Conservation (phyloP, 2,888 invertebrate species). For the Aethes cnicana region DNA sequence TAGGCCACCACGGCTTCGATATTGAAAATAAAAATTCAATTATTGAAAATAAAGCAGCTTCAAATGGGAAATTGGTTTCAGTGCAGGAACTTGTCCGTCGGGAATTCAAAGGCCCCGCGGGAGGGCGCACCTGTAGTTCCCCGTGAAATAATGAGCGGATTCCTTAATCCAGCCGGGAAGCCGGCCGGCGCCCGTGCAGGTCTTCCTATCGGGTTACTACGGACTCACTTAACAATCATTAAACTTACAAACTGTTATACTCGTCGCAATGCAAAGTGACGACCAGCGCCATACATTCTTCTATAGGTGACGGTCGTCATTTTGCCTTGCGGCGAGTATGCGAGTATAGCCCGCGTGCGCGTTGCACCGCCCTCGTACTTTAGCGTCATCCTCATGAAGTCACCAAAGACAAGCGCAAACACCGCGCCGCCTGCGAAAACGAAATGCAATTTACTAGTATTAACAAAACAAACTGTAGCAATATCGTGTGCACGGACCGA, state of each 20-base stretch:
- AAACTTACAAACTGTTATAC: conserved; percentile 24
- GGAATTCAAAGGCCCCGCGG: background rate
- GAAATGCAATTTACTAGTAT: conserved; percentile 3
- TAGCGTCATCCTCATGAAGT: conserved; percentile 17
- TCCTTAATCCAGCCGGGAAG: conserved; percentile 69
- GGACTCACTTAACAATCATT: conserved; percentile 40
- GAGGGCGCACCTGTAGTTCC: conserved; percentile 8
- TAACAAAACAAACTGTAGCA: conserved; percentile 9
- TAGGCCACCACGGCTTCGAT: no score
- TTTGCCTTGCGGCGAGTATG: no score
- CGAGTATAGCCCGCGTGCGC: conserved; percentile 13
- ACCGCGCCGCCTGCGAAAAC: background rate
- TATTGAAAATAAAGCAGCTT: background rate
- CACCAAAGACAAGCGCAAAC: background rate
- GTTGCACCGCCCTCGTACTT: conserved; percentile 6
- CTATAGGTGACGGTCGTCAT: no score
- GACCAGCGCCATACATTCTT: no score
- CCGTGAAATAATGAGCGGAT: conserved; percentile 55
- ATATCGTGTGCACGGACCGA: conserved; percentile 11
- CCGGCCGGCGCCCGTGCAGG: conserved; percentile 50
- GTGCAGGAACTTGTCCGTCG: background rate
- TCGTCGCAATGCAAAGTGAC: no score
- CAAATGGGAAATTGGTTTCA: background rate
- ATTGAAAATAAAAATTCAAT: no score
- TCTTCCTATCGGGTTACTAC: conserved; percentile 66